Base-by-base conservation (phyloP, 1,140 invertebrate species). In the Dendroctonus ponderosae region DNA sequence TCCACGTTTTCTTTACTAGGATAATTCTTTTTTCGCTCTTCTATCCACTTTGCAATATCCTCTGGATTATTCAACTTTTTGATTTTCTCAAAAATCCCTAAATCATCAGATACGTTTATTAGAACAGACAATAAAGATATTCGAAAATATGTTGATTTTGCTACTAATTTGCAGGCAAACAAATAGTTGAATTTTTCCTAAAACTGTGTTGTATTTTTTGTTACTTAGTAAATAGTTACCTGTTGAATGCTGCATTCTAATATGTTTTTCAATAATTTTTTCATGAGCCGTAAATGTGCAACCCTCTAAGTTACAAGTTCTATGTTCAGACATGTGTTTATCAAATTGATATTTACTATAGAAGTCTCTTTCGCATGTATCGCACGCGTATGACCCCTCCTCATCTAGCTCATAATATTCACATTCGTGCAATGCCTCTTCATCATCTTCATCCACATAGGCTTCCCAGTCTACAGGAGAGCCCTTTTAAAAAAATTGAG, bases 11-110 rank as follows among this genome's bases (percentile, higher is more conserved):
- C 78, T 69, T 84, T 85, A 7, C 87, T 92, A 5, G 91, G 87
- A 80, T 86, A 90, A 72, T 80, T 86, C 80, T 83, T 89, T 77
- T 87, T 91, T 62, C 93, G 82, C 70, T 94, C 91, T 53, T 83
- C 84, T 60, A 85, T 86, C 91, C 92, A 96, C 78, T 91, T 91
- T 52, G 86, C 76, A 68, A 94, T 88, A 66, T 94, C 91, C 76
- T 93, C 90, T 2, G 88, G 84, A 7, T 87, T 88, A 62, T 88
- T 85, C 8, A 91, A 69, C 72, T 87, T 86, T 72, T 85, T 85
- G 58, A 94, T 88, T 79, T 85, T 88, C 53, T 89, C 83, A 73
- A 88, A 94, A 14, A 93, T 76, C 11, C 92, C 91, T 66, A 5
- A 48, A 60, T 11, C 6, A 56, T 26, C 26, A 26, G 26, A 26